phyloP scores from a whole-genome alignment of 2,113 vertebrate genomes.

The Nanorana parkeri region DNA sequence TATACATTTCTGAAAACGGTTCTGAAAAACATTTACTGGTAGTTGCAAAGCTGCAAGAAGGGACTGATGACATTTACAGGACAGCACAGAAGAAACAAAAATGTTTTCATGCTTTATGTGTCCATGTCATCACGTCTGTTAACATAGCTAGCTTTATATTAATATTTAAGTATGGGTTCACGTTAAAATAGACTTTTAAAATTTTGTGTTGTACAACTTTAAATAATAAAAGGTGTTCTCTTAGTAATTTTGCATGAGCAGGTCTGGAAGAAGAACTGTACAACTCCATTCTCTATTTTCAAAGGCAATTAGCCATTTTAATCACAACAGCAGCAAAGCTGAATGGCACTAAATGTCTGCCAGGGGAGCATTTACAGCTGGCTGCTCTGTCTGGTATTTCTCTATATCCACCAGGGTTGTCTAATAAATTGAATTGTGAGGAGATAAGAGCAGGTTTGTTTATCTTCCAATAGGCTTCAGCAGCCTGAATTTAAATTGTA shows the following conservation, averaged over 20 bases:
- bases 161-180: too few relatives aligned
- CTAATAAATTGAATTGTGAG: conserved; percentile 57
- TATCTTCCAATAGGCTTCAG: conserved; percentile 25
- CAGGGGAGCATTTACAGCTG: conserved; percentile 49
- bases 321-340: conserved; percentile 40
- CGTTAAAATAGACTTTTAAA: too few relatives aligned
- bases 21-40: too few relatives aligned
- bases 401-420: conserved; percentile 48
- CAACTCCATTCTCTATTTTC: conserved; percentile 30
- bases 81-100: too few relatives aligned
- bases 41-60: too few relatives aligned
- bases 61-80: too few relatives aligned
- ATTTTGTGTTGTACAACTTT: neutral
- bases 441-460: conserved; percentile 53
- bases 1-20: too few relatives aligned
- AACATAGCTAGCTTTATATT: too few relatives aligned
- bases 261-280: neutral
- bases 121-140: too few relatives aligned
- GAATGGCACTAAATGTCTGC: conserved; percentile 43
- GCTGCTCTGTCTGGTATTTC: conserved; percentile 37
- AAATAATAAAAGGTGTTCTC: neutral
- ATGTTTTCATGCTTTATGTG: too few relatives aligned
- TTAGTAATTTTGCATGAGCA: too few relatives aligned
- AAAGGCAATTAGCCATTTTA: conserved; percentile 49
- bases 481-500: conserved; percentile 9